phyloP scores from a whole-genome alignment of 2,888 invertebrate genomes.

The Hipparchia semele region DNA sequence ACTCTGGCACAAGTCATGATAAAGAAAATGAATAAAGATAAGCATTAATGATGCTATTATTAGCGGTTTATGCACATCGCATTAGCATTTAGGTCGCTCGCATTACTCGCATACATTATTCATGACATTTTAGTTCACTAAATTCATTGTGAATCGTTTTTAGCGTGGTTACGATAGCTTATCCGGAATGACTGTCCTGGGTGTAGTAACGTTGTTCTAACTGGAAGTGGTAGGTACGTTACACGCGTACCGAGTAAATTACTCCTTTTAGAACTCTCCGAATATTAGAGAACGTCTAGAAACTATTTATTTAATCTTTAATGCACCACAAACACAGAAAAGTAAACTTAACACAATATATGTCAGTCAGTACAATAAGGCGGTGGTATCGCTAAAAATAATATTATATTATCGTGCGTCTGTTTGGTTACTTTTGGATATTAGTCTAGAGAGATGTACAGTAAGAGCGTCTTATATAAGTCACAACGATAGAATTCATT shows the following conservation, averaged over 20 bases:
- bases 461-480: too few species aligned
- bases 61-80: conserved; percentile 12
- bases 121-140: conserved; percentile 23
- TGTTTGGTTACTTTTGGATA: too few species aligned
- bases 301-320: neutral
- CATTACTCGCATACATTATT: conserved; percentile 22
- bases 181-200: conserved; percentile 5
- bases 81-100: conserved; percentile 20
- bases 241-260: neutral
- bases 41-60: conserved; percentile 17
- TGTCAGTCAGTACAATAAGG: too few species aligned
- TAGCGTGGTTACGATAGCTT: conserved; percentile 10
- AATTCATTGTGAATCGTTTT: conserved; percentile 19
- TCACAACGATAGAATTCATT: too few species aligned
- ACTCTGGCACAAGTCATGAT: neutral
- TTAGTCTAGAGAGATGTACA: too few species aligned
- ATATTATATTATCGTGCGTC: too few species aligned
- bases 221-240: neutral
- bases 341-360: too few species aligned
- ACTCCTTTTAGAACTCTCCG: neutral
- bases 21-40: conserved; percentile 16
- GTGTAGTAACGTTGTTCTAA: neutral
- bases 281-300: neutral
- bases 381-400: too few species aligned
- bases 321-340: too few species aligned